phyloP scores from a whole-genome alignment of 2,797 vertebrate species.

The Taeniopygia guttata region DNA sequence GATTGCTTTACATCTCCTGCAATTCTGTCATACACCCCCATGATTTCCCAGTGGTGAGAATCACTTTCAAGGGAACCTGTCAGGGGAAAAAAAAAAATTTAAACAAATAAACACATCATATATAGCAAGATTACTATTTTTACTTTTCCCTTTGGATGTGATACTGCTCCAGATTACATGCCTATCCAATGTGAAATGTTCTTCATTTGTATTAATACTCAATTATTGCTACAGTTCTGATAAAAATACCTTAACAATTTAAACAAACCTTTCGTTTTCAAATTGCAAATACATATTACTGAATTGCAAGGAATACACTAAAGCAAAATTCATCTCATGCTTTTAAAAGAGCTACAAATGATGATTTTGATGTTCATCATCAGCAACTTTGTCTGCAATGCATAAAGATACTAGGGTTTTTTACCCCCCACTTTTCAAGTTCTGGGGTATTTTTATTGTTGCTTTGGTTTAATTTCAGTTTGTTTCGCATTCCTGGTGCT shows the following conservation, averaged over 20 bases:
- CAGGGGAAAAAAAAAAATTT: not conserved
- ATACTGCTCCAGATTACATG: not conserved
- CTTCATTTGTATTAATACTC: not conserved
- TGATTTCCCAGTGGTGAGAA: slow-evolving; percentile 82
- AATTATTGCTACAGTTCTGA: not conserved
- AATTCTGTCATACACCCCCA: slow-evolving; percentile 91
- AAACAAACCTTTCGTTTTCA: not conserved
- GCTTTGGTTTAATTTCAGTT: slow-evolving; percentile 10
- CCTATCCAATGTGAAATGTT: not conserved
- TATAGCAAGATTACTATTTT: not conserved
- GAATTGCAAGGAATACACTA: not conserved
- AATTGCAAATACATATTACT: not conserved
- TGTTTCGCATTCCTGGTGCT: slow-evolving; percentile 16
- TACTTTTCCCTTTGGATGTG: not conserved
- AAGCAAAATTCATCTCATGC: not conserved
- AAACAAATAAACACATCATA: slow-evolving; percentile 5
- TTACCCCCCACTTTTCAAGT: not conserved
- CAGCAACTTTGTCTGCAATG: not conserved
- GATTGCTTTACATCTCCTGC: slow-evolving; percentile 46
- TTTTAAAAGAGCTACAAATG: not conserved
- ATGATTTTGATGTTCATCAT: not conserved
- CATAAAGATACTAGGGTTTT: not conserved
- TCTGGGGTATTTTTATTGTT: not conserved
- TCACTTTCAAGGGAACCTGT: slow-evolving; percentile 93
- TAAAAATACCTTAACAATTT: not conserved